Conservation (phyloP, 2,888 invertebrate species). For the Diloba caeruleocephala region DNA sequence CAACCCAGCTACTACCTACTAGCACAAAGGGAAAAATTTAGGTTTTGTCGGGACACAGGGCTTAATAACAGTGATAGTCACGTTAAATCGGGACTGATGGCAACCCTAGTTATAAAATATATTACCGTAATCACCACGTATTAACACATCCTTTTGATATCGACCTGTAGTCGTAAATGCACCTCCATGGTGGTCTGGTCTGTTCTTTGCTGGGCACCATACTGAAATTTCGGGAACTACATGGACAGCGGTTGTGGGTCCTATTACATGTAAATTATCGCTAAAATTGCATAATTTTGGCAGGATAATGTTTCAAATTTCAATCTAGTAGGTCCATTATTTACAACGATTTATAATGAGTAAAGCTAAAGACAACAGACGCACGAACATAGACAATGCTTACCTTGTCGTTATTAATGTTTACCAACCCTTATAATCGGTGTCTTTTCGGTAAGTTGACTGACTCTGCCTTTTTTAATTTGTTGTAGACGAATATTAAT, state of each 20-base stretch:
- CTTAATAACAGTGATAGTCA: too few species aligned
- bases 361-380: constrained; percentile 29
- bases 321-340: constrained; percentile 22
- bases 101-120: too few species aligned
- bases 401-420: constrained; percentile 26
- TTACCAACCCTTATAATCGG: constrained; percentile 33
- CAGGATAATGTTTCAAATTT: constrained; percentile 28
- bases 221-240: too few species aligned
- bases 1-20: too few species aligned
- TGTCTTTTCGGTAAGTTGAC: constrained; percentile 6
- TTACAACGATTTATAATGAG: constrained; percentile 16
- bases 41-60: too few species aligned
- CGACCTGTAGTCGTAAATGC: too few species aligned
- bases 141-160: too few species aligned
- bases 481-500: constrained; percentile 12
- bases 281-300: constrained; percentile 34
- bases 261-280: constrained; percentile 38
- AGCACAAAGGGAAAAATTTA: too few species aligned
- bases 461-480: constrained; percentile 22
- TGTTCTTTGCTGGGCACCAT: too few species aligned
- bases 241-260: constrained; percentile 9
- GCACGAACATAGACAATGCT: constrained; percentile 18
- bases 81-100: too few species aligned
- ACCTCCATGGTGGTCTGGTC: too few species aligned
- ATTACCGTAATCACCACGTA: too few species aligned